Conservation (phyloP, 2,888 invertebrate species). For the Alcis repandata region DNA sequence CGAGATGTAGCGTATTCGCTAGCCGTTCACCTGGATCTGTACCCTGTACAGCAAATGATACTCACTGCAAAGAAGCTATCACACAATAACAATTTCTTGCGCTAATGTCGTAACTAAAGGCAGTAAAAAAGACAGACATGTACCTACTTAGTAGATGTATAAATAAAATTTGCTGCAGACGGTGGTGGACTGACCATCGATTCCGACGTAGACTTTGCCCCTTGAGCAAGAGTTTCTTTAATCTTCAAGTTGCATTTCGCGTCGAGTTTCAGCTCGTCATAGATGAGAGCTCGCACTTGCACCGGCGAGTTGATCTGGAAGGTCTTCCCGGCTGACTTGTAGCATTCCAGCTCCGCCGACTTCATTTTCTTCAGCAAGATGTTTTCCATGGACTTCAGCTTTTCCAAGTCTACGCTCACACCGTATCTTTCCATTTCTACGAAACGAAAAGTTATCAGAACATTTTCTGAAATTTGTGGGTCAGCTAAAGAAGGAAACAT, state of each 20-base stretch:
- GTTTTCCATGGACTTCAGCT: slow-evolving; percentile 70
- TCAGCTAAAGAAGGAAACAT: not conserved
- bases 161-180: too few relatives aligned
- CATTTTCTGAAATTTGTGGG: slow-evolving; percentile 37
- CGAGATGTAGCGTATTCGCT: too few relatives aligned
- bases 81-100: too few relatives aligned
- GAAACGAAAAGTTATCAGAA: not conserved
- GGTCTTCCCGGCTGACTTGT: slow-evolving; percentile 69
- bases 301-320: slow-evolving; percentile 76
- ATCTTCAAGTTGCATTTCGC: slow-evolving; percentile 68
- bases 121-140: too few relatives aligned
- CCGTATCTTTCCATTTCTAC: slow-evolving; percentile 76
- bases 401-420: slow-evolving; percentile 65
- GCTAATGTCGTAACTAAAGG: too few relatives aligned
- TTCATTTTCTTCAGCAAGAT: slow-evolving; percentile 63
- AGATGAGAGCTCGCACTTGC: slow-evolving; percentile 77
- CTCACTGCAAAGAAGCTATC: too few relatives aligned
- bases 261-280: slow-evolving; percentile 79
- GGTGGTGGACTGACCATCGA: slow-evolving; percentile 61
- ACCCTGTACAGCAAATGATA: too few relatives aligned
- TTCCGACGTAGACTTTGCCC: slow-evolving; percentile 81
- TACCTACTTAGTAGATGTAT: too few relatives aligned
- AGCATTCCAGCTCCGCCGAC: slow-evolving; percentile 68
- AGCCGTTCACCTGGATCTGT: too few relatives aligned
- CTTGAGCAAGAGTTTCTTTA: slow-evolving; percentile 67